Percentiles rank a stretch among this genome's conserved stretches.
Conservation (phyloP, 2,888 invertebrate species). For the Eremobia ochroleuca region DNA sequence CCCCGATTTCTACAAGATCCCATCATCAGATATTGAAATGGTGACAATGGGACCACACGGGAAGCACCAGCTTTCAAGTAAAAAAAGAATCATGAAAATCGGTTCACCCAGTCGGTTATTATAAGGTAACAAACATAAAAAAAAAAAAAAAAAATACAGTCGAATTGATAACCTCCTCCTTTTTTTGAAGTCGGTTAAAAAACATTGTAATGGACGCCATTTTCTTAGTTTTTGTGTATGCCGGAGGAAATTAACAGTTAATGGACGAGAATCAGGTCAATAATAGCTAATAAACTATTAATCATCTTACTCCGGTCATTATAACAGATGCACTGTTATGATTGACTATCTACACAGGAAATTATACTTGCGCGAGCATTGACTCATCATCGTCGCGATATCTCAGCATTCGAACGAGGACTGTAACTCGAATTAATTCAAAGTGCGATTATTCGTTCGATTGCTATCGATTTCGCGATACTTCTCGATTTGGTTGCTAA, state of each 20-base stretch:
- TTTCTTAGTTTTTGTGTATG: conserved; percentile 18
- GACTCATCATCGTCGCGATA: conserved; percentile 68
- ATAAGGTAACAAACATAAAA: too few relatives aligned
- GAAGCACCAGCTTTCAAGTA: too few relatives aligned
- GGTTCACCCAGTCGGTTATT: too few relatives aligned
- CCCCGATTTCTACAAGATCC: too few relatives aligned
- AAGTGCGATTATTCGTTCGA: conserved; percentile 45
- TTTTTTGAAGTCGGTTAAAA: too few relatives aligned
- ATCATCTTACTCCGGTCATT: conserved; percentile 67
- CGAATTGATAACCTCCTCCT: too few relatives aligned
- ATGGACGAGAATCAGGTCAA: conserved; percentile 56
- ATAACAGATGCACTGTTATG: conserved; percentile 69
- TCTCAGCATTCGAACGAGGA: conserved; percentile 43
- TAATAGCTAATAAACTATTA: conserved; percentile 67
- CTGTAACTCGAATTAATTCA: conserved; percentile 46
- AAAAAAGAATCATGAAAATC: too few relatives aligned
- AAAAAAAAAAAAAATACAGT: too few relatives aligned
- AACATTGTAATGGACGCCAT: conserved; percentile 35
- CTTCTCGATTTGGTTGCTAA: conserved; percentile 51
- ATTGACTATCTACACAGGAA: conserved; percentile 74
- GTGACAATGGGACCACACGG: too few relatives aligned
- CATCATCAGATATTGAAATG: too few relatives aligned
- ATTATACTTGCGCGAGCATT: conserved; percentile 67
- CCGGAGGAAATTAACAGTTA: conserved; percentile 53
- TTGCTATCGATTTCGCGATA: conserved; percentile 46